phyloP scores from a whole-genome alignment of 2,797 vertebrate genomes.

The Limnodromus scolopaceus region DNA sequence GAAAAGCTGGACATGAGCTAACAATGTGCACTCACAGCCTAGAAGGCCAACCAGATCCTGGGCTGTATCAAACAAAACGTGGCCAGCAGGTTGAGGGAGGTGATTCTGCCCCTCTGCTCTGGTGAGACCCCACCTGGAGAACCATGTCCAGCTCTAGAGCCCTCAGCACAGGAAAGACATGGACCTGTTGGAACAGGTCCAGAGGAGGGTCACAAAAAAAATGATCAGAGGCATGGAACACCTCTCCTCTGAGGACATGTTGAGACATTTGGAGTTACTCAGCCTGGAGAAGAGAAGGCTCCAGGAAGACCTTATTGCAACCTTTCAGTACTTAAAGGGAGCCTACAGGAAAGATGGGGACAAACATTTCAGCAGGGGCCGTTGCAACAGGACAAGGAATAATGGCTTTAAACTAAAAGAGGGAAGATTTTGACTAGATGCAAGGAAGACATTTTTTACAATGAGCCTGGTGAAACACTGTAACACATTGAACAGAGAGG shows the following conservation, averaged over 20 bases:
- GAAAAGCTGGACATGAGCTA: not conserved
- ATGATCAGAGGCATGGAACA: not conserved
- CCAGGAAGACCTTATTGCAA: not conserved
- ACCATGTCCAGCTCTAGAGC: not conserved
- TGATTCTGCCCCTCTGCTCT: not conserved
- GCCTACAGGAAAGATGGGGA: not conserved
- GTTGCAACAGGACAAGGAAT: not conserved
- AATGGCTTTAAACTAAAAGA: not conserved
- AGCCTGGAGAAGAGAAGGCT: not conserved
- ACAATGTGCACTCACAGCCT: not conserved
- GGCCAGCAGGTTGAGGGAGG: not conserved
- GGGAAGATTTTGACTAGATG: not conserved
- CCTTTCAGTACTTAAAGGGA: not conserved
- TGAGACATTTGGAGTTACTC: not conserved
- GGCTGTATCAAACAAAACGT: not conserved
- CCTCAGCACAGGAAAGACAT: not conserved
- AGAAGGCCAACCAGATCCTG: not conserved
- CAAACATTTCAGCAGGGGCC: not conserved
- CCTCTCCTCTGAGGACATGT: not conserved
- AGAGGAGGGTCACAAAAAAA: not conserved
- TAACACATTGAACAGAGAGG: not conserved
- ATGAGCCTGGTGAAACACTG: not conserved
- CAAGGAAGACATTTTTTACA: not conserved
- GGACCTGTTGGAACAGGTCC: not conserved
- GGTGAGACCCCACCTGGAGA: not conserved